Evolutionary conservation across 2,797 vertebrate species (phyloP), one percentile per base, ranked within the genome.

Genomic region (Hapalemur alaotrensis): DNA sequence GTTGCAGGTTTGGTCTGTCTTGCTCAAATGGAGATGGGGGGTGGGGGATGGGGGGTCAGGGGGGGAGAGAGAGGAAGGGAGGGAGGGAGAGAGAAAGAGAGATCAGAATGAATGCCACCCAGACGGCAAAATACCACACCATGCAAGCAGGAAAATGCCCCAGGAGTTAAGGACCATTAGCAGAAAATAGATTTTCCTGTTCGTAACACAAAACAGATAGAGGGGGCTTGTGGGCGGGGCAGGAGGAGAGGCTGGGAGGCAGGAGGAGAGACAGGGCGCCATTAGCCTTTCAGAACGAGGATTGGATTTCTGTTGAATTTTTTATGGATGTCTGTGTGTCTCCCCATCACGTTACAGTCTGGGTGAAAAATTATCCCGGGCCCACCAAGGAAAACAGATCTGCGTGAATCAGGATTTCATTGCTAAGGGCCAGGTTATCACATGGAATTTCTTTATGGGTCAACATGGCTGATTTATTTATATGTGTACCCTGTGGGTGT

Each of bases 301-400:
- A 67, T 0, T 89, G 63, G 65, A 43, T 87, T 95, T 94, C 96
- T 91, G 63, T 7, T 83, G 96, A 32, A 91, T 96, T 98, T 93
- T 97, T 90, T 52, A 41, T 92, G 81, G 91, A 75, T 61, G 35
- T 91, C 97, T 76, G 1, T 5, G 7, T 48, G 67, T 91, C 70
- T 97, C 89, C 87, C 89, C 90, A 69, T 95, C 94, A 2, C n/a
- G 1, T 96, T 95, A 43, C 84, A 67, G 5, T 78, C 70, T 15
- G 48, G 95, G 94, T 97, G 97, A 98, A 95, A 97, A 92, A 97
- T 96, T 86, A 96, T 90, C 89, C 88, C 11, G 28, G 93, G 65
- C 79, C 91, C 93, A 92, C 93, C 72, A 61, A 96, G 94, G 92
- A 93, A 97, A 98, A 97, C 63, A 96, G 89, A 97, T 96, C 87